Conservation (phyloP, 2,888 invertebrate genomes). For the Harmothoe impar region DNA sequence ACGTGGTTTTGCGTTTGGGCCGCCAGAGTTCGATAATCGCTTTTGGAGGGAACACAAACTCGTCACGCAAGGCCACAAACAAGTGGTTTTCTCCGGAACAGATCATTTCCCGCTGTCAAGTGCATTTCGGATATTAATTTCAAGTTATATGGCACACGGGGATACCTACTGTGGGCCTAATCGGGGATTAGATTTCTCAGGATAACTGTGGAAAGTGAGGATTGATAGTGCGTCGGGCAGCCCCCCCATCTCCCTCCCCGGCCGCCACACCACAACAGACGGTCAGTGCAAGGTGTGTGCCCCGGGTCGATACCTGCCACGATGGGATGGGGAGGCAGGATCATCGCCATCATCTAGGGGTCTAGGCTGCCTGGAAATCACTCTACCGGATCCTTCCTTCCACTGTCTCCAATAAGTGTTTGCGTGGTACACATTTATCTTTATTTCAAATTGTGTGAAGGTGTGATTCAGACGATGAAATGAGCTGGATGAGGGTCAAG, state of each 20-base stretch:
- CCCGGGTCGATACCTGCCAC: slow-evolving; percentile 37
- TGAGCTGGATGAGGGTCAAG: background rate
- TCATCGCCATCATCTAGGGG: slow-evolving; percentile 27
- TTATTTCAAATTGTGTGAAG: background rate
- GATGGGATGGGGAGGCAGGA: slow-evolving; percentile 42
- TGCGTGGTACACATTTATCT: background rate
- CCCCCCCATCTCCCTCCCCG: background rate
- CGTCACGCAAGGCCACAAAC: slow-evolving; percentile 1
- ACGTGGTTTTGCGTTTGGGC: background rate
- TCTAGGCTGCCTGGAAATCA: background rate
- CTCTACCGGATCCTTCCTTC: background rate
- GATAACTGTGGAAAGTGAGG: background rate
- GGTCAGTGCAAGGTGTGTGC: background rate
- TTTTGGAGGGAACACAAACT: slow-evolving; percentile 46
- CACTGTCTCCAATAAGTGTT: background rate
- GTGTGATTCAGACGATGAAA: background rate
- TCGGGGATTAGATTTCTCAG: background rate
- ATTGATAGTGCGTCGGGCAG: background rate
- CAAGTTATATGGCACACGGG: background rate
- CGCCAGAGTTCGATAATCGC: background rate
- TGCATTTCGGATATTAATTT: background rate
- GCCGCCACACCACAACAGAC: slow-evolving; percentile 26
- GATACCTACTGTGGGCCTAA: background rate
- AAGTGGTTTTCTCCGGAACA: background rate
- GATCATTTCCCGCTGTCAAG: background rate